Evolutionary conservation across 2,888 invertebrate species (phyloP).

Genomic region (Tenthredo livida): DNA sequence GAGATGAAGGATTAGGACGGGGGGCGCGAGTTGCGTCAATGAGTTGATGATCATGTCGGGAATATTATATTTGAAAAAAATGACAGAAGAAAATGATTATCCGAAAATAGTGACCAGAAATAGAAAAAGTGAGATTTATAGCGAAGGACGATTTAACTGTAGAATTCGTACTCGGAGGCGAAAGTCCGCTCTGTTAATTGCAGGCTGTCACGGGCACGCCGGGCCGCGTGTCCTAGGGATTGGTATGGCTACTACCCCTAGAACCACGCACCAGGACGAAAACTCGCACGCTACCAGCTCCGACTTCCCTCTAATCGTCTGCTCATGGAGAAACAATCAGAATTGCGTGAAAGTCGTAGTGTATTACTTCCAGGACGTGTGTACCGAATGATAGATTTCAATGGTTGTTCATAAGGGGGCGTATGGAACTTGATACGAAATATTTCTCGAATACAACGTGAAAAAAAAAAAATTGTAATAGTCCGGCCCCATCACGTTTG

Average conservation of each 20-base stretch:
- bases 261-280: conserved; percentile 24
- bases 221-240: conserved; percentile 64
- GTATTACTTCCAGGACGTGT: neutral
- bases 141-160: conserved; percentile 55
- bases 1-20: neutral
- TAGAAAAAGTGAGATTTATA: neutral
- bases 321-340: conserved; percentile 31
- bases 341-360: conserved; percentile 25
- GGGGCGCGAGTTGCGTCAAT: neutral
- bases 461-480: too few species aligned
- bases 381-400: conserved; percentile 8
- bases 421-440: neutral
- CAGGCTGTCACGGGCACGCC: conserved; percentile 76
- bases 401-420: neutral
- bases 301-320: neutral
- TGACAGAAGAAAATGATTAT: conserved; percentile 55
- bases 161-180: conserved; percentile 65
- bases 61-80: conserved; percentile 49
- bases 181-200: conserved; percentile 76
- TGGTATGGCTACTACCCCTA: conserved; percentile 42
- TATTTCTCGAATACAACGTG: neutral
- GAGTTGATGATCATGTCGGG: neutral
- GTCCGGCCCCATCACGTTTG: too few species aligned
- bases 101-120: neutral
- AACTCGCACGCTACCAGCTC: conserved; percentile 30